Evolutionary conservation across 1,140 invertebrate genomes (phyloP), one percentile per base, ranked within the genome.

Genomic region (Cotesia glomerata): DNA sequence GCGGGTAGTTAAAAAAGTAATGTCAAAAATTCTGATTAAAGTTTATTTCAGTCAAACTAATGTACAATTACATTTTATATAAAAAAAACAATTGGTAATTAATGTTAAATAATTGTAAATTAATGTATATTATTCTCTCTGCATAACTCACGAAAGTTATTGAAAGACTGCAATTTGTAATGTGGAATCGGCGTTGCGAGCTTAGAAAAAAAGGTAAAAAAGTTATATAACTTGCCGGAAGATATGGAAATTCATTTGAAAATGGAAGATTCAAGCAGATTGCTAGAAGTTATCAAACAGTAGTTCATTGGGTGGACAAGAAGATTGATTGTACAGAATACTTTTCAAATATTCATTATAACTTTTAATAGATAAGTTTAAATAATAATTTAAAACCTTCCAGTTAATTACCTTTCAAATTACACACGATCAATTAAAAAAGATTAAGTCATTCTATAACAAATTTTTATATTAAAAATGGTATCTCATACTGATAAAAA

Each of bases 321-420:
- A 35, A 45, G 63, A 71, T 74, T 61, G 73, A 74, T 74, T 64
- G 73, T 71, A 59, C 64, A 63, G 45, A 71, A 67, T 16, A 18
- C 32, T 71, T 11, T 45, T 74, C 16, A 35, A 16, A 71, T 67
- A 36, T 52, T n/a, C 39, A 74, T 74, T 74, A 70, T 67, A 74
- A 74, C 69, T 71, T 71, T 45, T 58, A 69, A 69, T 45, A 34
- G 16, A 39, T 36, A 39, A 45, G 35, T 45, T 65, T n/a, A 56
- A 52, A 36, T 54, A 68, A 34, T 51, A 8, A 58, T 9, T 45
- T 2, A 45, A 75, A 0, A 77, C 14, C 7, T 77, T 34, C 14
- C 79, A 67, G 5, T 67, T 66, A 45, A 45, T 45, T 13, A 77
- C 75, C 26, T 26, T 26, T 26, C 26, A 26, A 26, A 26, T 26